Base-by-base conservation (phyloP, 2,888 invertebrate genomes). In the Calliopum simillimum region DNA sequence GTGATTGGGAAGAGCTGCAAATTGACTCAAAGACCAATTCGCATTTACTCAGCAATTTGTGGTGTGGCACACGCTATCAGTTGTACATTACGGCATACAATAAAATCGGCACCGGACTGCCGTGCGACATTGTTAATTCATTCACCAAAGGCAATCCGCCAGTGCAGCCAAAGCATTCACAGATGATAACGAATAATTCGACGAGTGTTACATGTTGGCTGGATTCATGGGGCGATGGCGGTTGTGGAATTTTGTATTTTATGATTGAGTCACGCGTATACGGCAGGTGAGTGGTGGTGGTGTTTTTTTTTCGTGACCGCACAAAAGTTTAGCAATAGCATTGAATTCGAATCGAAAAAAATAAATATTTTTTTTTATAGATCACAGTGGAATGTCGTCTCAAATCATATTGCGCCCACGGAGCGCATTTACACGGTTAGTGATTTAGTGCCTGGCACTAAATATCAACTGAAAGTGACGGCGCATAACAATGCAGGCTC, bases 1-100 rank as follows among this genome's bases (percentile, higher is more conserved):
- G 96, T 0, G 96, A 96, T 81, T 96, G 96, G 96, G 95, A 96
- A 83, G 96, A 96, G 84, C 87, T 95, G 71, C 95, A 95, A 84
- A 93, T 96, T 67, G 93, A 94, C 75, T 92, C 94, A 8, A 92
- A 93, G 73, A 92, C 92, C 6, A 92, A 92, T 72, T 92, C 93
- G 70, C 93, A 94, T 82, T 89, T 94, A 73, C 84, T 96, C 47
- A 91, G 93, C 55, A 94, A 94, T 84, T 87, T 96, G 53, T 94
- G 94, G 92, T 96, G 96, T 80, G 96, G 96, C 5, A 95, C 94
- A 0, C 90, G 93, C 43, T 96, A 96, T 85, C 94, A 95, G 80
- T 89, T 96, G 71, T 96, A 95, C 84, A 93, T 96, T 73, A 95
- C 95, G 1, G 95, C 95, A n/a, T 94, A 93, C 83, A 95, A 96